A percentile compares a stretch with the other conserved stretches of the same genome.
Evolutionary conservation across 2,113 vertebrate genomes (phyloP).

Genomic region (Tursiops truncatus): DNA sequence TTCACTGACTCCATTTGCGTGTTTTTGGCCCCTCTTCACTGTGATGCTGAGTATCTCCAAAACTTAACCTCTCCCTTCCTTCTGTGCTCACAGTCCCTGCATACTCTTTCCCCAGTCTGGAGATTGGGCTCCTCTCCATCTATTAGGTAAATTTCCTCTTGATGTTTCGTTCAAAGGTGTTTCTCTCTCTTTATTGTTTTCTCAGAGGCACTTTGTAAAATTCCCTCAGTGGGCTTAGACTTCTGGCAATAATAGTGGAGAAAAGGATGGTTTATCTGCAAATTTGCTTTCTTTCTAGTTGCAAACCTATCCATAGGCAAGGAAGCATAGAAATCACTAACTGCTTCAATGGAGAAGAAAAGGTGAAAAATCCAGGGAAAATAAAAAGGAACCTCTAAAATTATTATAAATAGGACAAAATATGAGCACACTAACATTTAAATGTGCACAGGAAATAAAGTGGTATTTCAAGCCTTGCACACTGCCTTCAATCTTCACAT

Average conservation of each 20-base stretch:
- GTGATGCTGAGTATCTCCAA: not conserved
- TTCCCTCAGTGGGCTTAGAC: not conserved
- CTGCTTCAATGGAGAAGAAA: not conserved
- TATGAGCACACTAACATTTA: not conserved
- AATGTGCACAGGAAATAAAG: not conserved
- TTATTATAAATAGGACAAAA: not conserved
- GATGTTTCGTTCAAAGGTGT: not conserved
- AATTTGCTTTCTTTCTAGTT: not conserved
- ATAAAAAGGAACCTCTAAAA: not conserved
- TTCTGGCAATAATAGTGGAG: not conserved
- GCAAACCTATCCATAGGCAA: not conserved
- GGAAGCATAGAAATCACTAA: not conserved
- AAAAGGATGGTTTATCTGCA: not conserved
- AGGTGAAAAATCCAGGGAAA: not conserved
- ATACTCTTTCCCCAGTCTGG: not conserved
- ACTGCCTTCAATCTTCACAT: not conserved
- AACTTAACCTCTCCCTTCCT: rapidly evolving
- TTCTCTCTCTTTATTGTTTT: not conserved
- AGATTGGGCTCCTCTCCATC: not conserved
- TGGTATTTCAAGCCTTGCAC: not conserved
- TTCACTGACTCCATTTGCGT: rapidly evolving
- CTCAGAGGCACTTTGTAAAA: not conserved
- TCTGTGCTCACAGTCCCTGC: not conserved
- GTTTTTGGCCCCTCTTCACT: not conserved
- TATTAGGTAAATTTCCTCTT: not conserved